Evolutionary conservation across 1,140 invertebrate species (phyloP).

Genomic region (Plectrocnemia conspersa): DNA sequence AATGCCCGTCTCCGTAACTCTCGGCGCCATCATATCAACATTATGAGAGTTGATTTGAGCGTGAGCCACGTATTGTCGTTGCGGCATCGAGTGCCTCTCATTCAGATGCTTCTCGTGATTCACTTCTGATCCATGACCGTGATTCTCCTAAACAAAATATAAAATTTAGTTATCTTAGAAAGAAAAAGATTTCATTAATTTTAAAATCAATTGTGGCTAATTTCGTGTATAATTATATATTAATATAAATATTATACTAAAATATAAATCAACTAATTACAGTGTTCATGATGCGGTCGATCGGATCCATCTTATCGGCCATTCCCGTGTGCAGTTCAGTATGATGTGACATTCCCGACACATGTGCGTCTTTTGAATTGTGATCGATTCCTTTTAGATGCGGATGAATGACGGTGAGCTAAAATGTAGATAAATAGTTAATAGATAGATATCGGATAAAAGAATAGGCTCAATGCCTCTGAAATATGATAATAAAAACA

Average conservation of each 20-base stretch:
- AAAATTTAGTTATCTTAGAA: not conserved
- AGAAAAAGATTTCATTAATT: not conserved
- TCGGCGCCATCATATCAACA: slow-evolving; percentile 56
- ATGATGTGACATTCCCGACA: slow-evolving; percentile 37
- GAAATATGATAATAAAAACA: not conserved
- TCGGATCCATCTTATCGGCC: slow-evolving; percentile 47
- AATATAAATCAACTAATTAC: slow-evolving; percentile 33
- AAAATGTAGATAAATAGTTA: slow-evolving; percentile 34
- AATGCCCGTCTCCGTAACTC: slow-evolving; percentile 30
- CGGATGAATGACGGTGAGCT: slow-evolving; percentile 77
- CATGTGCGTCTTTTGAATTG: slow-evolving; percentile 18
- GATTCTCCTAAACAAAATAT: slow-evolving; percentile 19
- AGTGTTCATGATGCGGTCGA: slow-evolving; percentile 41
- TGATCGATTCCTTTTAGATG: slow-evolving; percentile 48
- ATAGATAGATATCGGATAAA: slow-evolving; percentile 19
- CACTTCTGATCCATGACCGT: slow-evolving; percentile 8
- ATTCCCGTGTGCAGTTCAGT: slow-evolving; percentile 44
- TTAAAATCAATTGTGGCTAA: not conserved
- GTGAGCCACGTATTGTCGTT: slow-evolving; percentile 55
- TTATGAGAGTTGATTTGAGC: slow-evolving; percentile 59
- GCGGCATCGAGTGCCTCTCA: slow-evolving; percentile 34
- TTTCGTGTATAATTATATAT: not conserved
- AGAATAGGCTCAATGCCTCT: slow-evolving; percentile 3
- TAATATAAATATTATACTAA: not conserved
- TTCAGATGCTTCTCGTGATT: slow-evolving; percentile 24